These are phyloP conservation scores for Rousettus madagascariensis DNA, from an alignment of 2,797 vertebrate species.

Conservation along the genomic window DNA sequence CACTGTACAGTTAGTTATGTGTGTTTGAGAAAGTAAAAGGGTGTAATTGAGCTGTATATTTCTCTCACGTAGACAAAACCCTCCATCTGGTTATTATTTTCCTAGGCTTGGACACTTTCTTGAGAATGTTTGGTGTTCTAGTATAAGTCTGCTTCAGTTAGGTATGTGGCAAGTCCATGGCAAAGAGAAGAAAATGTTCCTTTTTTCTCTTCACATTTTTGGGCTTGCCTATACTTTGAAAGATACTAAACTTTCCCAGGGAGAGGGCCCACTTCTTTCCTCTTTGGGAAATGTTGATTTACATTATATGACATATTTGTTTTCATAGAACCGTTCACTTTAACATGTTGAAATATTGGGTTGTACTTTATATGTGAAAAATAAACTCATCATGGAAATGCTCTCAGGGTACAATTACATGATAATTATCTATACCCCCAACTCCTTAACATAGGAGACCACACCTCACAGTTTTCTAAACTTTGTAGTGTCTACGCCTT, in stretches of 20 bases:
- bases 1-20: background rate
- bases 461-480: background rate
- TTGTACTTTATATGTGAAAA: slow-evolving; percentile 60
- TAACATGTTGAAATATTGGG: slow-evolving; percentile 53
- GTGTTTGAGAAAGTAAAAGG: background rate
- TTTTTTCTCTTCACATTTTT: background rate
- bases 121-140: background rate
- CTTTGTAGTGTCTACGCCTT: background rate
- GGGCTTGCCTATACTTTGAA: slow-evolving; percentile 3
- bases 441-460: background rate
- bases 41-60: background rate
- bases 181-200: background rate
- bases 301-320: slow-evolving; percentile 63
- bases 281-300: slow-evolving; percentile 61
- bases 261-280: background rate
- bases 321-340: slow-evolving; percentile 62
- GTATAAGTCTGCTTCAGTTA: background rate
- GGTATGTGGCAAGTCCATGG: background rate
- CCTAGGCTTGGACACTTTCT: background rate
- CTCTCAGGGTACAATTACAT: slow-evolving; percentile 20
- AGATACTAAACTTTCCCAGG: background rate
- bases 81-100: background rate
- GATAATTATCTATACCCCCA: background rate
- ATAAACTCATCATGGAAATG: slow-evolving; percentile 44
- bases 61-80: background rate